Evolutionary conservation across 2,113 vertebrate genomes (phyloP).

Genomic region (Pogona vitticeps): DNA sequence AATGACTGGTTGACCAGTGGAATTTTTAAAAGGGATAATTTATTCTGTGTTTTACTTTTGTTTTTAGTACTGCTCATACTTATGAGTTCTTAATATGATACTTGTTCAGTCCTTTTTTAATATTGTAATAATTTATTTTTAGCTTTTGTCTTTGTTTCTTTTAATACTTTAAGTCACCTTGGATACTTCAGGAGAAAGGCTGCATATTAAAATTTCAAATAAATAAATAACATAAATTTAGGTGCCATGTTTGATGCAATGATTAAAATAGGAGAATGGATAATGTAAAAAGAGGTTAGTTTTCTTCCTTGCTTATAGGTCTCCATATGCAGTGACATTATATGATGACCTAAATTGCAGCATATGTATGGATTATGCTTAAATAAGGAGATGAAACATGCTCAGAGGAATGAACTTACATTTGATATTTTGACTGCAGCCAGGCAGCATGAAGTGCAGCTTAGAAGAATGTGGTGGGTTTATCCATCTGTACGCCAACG

Average conservation of each 20-base stretch:
- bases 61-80: too few relatives aligned
- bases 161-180: too few relatives aligned
- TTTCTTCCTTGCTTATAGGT: constrained; percentile 34
- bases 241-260: constrained; percentile 17
- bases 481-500: constrained; percentile 21
- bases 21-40: too few relatives aligned
- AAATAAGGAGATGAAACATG: constrained; percentile 28
- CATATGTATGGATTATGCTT: constrained; percentile 29
- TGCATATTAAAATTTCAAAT: too few relatives aligned
- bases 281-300: constrained; percentile 36
- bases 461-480: constrained; percentile 30
- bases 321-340: constrained; percentile 15
- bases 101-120: too few relatives aligned
- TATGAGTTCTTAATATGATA: too few relatives aligned
- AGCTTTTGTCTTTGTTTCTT: too few relatives aligned
- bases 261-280: constrained; percentile 17
- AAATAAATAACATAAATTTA: neutral
- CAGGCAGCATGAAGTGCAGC: constrained; percentile 15
- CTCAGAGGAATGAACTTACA: constrained; percentile 40
- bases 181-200: too few relatives aligned
- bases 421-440: constrained; percentile 11
- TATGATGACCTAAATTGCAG: constrained; percentile 4
- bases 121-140: too few relatives aligned
- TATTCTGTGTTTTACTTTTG: too few relatives aligned
- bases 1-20: too few relatives aligned